Conservation (phyloP, 2,888 invertebrate species). For the Leucophenga maculata region DNA sequence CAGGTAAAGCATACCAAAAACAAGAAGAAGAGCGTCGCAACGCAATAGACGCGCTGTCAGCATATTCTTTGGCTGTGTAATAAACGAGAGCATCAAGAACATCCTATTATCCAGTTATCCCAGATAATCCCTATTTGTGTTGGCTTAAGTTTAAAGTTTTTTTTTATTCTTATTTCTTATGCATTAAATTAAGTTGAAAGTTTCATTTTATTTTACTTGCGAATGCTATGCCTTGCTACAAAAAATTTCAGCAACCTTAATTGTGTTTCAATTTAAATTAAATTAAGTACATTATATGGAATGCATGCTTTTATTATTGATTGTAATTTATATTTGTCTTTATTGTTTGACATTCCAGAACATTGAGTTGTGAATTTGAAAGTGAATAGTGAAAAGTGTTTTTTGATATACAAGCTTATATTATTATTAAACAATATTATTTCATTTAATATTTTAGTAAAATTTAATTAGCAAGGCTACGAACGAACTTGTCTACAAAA, state of each 20-base stretch:
- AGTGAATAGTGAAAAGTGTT: conserved; percentile 15
- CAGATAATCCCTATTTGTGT: background rate
- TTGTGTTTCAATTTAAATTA: too few species aligned
- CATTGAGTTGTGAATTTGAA: conserved; percentile 24
- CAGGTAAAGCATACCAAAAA: conserved; percentile 74
- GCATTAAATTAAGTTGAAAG: too few species aligned
- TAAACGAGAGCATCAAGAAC: background rate
- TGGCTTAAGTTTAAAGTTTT: too few species aligned
- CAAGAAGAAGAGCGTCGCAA: conserved; percentile 67
- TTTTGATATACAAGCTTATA: background rate
- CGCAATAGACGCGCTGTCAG: conserved; percentile 42
- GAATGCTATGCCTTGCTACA: too few species aligned
- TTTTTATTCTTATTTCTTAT: too few species aligned
- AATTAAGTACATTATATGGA: too few species aligned
- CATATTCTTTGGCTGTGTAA: conserved; percentile 21
- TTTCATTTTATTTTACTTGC: too few species aligned
- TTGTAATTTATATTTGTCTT: conserved; percentile 44
- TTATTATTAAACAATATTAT: background rate
- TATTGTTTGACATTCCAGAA: conserved; percentile 55
- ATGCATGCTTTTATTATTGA: conserved; percentile 39
- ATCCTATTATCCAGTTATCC: background rate
- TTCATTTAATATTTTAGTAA: too few species aligned
- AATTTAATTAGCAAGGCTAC: too few species aligned
- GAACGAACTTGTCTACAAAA: too few species aligned
- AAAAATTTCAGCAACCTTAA: too few species aligned